A percentile compares a stretch with the other conserved stretches of the same genome.
These are phyloP conservation scores for Spea bombifrons DNA, from an alignment of 2,113 vertebrate genomes.

Conservation along the genomic window DNA sequence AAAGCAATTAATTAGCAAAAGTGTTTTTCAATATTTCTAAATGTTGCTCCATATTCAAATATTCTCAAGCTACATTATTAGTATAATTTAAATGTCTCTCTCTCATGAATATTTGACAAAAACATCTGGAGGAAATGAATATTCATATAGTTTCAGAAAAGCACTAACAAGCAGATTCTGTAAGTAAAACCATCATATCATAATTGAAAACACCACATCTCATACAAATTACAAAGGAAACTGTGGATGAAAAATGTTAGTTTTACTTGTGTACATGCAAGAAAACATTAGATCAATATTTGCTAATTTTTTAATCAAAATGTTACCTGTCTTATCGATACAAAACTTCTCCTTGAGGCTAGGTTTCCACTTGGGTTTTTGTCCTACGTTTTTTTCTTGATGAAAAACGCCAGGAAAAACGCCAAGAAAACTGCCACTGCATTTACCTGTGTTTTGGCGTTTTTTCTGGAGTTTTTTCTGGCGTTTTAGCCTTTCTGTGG, in stretches of 20 bases:
- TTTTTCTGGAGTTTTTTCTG: too few relatives aligned
- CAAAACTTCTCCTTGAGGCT: too few relatives aligned
- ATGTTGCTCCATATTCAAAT: constrained; percentile 36
- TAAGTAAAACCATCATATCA: constrained; percentile 21
- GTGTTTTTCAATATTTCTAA: constrained; percentile 37
- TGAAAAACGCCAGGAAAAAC: too few relatives aligned
- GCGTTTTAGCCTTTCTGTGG: too few relatives aligned
- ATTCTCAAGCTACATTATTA: constrained; percentile 26
- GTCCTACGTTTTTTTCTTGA: too few relatives aligned
- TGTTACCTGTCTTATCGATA: too few relatives aligned
- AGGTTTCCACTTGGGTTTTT: too few relatives aligned
- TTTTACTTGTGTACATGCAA: too few relatives aligned
- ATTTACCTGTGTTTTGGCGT: too few relatives aligned
- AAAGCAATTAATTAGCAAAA: constrained; percentile 34
- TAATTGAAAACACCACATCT: background rate
- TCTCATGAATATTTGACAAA: constrained; percentile 41
- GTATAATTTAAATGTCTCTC: constrained; percentile 28
- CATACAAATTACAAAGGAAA: background rate
- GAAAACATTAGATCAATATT: too few relatives aligned
- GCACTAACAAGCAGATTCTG: constrained; percentile 20
- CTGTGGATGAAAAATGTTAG: background rate
- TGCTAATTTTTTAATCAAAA: too few relatives aligned
- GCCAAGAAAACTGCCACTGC: too few relatives aligned
- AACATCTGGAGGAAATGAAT: constrained; percentile 43
- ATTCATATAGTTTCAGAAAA: constrained; percentile 35